Base-by-base conservation (phyloP, 2,888 invertebrate species). In the Helleia helle region DNA sequence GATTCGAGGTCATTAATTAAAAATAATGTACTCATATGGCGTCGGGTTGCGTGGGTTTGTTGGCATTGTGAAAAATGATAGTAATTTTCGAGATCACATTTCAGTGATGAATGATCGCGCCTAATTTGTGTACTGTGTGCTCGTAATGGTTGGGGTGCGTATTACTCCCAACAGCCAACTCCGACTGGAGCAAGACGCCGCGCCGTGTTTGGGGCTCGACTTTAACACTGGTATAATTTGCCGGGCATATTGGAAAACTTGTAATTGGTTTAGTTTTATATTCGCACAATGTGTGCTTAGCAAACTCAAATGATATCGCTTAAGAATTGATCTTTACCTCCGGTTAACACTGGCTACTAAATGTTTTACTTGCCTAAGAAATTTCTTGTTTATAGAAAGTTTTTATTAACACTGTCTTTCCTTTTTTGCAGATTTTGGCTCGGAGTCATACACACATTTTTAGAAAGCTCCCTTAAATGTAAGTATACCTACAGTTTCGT, bases 261-360 rank as follows among this genome's bases (percentile, higher is more conserved):
- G 71, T 77, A 77, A 80, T 79, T 79, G 75, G 66, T 75, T 80
- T 74, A 75, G 71, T 80, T 76, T 79, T 77, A 73, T 77, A 71
- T 75, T 72, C 65, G 65, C 58, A 57, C 58, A 59, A 65, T 72
- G 64, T 71, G 67, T 67, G 65, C 57, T 52, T 52, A 54, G 49
- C 49, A 57, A 71, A 71, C 71, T 73, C 69, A 64, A 71, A 68
- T 68, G 56, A 70, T 70, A 72, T 66, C 63, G 62, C 60, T 66
- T 67, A 62, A 55, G 50, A 63, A 58, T 61, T 58, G 56, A 59
- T 59, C 52, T 55, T 46, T 48, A 42, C 44, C 40, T 2, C 9
- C 18, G 17, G 5, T 30, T 11, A 26, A 26, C 24, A 24, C 26
- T 9, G 9, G 2, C 9, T 14, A 4, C 9, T 30, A 26, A 26